Conservation (phyloP, 2,797 vertebrate genomes). For the Channallabes apus region DNA sequence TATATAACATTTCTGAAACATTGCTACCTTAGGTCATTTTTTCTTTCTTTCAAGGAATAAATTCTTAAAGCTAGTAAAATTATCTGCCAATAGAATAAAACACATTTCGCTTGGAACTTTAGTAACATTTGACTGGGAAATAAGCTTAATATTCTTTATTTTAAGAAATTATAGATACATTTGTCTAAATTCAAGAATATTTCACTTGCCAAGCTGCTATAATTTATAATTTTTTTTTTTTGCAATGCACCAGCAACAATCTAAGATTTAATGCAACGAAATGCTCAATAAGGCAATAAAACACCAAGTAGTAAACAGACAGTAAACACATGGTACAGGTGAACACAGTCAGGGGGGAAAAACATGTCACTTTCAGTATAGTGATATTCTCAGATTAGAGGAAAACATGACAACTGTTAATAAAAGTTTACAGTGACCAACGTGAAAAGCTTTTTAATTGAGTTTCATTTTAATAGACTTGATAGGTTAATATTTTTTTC, state of each 20-base stretch:
- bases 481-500: neutral
- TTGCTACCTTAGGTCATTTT: neutral
- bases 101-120: no score
- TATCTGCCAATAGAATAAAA: no score
- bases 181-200: no score
- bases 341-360: neutral
- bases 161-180: no score
- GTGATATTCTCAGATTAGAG: neutral
- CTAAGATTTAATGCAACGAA: neutral
- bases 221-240: no score
- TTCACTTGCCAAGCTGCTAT: no score
- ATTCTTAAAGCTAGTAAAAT: no score
- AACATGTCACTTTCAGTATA: neutral
- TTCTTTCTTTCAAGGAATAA: neutral
- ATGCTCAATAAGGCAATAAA: neutral
- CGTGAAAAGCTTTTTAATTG: neutral
- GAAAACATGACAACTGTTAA: neutral
- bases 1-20: neutral
- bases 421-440: neutral
- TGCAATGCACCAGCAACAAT: neutral
- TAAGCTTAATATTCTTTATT: no score
- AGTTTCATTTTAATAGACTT: neutral
- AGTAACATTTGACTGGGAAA: no score
- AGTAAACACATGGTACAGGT: neutral
- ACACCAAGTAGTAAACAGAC: neutral